These are phyloP conservation scores for Henricia sp. DNA, from an alignment of 53 echinoderm and acorn worm genomes.

Conservation along the genomic window DNA sequence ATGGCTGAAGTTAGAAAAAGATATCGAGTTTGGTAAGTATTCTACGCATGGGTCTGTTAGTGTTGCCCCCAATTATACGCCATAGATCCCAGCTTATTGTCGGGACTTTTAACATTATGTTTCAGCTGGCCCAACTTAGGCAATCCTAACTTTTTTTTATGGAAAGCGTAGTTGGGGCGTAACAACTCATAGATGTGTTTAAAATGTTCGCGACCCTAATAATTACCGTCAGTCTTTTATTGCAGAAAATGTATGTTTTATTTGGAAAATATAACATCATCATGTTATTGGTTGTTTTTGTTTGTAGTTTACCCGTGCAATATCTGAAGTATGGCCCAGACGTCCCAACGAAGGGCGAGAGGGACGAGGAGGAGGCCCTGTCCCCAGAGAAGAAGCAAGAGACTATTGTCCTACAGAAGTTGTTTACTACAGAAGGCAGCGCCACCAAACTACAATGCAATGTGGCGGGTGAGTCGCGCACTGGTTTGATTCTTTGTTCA, in stretches of 20 bases:
- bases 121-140: background rate
- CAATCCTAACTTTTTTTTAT: background rate
- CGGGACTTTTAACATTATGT: background rate
- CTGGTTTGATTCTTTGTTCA: too few relatives aligned
- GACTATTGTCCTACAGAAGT: slow-evolving; percentile 23
- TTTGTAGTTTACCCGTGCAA: slow-evolving; percentile 41
- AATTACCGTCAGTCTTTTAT: background rate
- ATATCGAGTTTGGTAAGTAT: slow-evolving; percentile 51
- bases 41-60: too few relatives aligned
- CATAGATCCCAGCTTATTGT: too few relatives aligned
- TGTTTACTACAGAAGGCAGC: slow-evolving; percentile 28
- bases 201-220: background rate
- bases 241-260: background rate
- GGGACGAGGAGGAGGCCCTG: background rate
- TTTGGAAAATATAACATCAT: background rate
- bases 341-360: background rate
- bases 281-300: background rate
- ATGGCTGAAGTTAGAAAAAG: slow-evolving; percentile 40
- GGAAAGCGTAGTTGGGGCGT: too few relatives aligned
- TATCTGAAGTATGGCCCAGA: slow-evolving; percentile 46
- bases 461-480: slow-evolving; percentile 24
- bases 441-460: slow-evolving; percentile 27
- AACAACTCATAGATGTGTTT: background rate
- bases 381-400: background rate
- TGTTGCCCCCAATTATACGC: too few relatives aligned